These are phyloP conservation scores for Dipodomys spectabilis DNA, from an alignment of 2,113 vertebrate species.

Conservation along the genomic window DNA sequence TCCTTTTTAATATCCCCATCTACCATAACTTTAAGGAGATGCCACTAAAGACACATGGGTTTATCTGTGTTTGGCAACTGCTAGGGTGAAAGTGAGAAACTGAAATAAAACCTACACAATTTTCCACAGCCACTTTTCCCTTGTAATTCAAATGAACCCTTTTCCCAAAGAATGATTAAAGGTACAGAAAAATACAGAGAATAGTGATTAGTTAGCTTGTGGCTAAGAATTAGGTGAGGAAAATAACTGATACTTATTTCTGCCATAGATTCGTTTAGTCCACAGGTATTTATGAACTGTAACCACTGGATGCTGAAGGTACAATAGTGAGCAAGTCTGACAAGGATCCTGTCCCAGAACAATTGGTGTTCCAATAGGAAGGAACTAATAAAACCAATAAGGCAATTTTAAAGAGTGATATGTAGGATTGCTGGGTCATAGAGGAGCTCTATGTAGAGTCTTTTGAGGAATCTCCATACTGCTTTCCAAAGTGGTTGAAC, in stretches of 20 bases:
- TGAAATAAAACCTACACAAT: neutral
- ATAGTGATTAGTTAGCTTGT: neutral
- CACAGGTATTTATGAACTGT: neutral
- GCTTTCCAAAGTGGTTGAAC: too few species aligned
- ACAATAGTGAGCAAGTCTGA: neutral
- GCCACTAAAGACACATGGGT: neutral
- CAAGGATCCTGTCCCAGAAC: neutral
- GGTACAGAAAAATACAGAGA: neutral
- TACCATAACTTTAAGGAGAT: neutral
- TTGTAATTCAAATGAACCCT: neutral
- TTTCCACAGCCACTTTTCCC: neutral
- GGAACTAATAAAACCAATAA: neutral
- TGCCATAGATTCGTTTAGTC: neutral
- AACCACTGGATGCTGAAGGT: neutral
- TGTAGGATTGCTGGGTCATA: too few species aligned
- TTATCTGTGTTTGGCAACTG: neutral
- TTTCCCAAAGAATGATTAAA: conserved; percentile 12
- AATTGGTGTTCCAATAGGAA: conserved; percentile 20
- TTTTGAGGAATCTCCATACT: too few species aligned
- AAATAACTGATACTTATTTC: neutral
- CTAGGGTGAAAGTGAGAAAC: neutral
- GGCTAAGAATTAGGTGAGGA: neutral
- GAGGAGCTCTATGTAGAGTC: too few species aligned
- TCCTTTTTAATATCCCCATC: neutral
- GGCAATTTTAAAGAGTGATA: conserved; percentile 2